phyloP scores from a whole-genome alignment of 1,140 invertebrate species.

The Lucilia cuprina region DNA sequence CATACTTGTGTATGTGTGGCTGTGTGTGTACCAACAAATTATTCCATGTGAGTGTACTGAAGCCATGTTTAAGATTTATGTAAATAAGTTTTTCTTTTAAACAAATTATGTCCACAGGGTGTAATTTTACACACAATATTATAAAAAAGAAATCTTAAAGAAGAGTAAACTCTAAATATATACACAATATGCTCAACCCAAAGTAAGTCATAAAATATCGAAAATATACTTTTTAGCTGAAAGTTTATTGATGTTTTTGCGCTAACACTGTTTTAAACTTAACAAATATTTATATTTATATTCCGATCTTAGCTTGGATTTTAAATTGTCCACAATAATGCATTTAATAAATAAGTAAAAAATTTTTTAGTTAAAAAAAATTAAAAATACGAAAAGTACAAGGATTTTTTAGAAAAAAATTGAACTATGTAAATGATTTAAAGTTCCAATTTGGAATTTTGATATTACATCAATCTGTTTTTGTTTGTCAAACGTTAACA shows the following conservation, averaged over 20 bases:
- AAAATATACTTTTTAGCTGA: not conserved
- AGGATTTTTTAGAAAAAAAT: too few species aligned
- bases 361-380: too few species aligned
- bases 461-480: too few species aligned
- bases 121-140: slow-evolving; percentile 21
- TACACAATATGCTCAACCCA: not conserved
- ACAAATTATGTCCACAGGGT: slow-evolving; percentile 31
- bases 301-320: too few species aligned
- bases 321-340: too few species aligned
- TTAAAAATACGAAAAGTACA: too few species aligned
- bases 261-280: not conserved
- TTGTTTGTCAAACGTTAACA: too few species aligned
- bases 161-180: not conserved
- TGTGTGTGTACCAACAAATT: not conserved
- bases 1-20: not conserved
- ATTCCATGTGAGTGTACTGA: not conserved
- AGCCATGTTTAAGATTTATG: slow-evolving; percentile 23
- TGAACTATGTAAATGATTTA: too few species aligned
- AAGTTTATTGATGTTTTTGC: too few species aligned
- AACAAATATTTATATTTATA: not conserved
- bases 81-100: slow-evolving; percentile 26
- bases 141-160: not conserved
- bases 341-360: too few species aligned
- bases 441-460: too few species aligned
- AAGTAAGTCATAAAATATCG: not conserved